Evolutionary conservation across 64 coral and sea anemone genomes (phyloP).

Genomic region (Stichodactyla mertensii): DNA sequence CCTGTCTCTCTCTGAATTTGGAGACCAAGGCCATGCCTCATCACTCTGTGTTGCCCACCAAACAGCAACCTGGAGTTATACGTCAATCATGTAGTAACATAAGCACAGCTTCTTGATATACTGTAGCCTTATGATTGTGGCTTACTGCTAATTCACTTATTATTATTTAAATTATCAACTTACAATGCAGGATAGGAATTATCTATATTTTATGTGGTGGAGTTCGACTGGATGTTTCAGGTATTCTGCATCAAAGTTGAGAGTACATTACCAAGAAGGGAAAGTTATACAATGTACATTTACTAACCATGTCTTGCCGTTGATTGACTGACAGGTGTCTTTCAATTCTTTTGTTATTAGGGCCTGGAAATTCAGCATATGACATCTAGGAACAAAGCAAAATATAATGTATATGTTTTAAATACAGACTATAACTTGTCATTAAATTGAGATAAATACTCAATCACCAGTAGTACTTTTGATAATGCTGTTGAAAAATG

Average conservation of each 20-base stretch:
- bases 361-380: constrained; percentile 72
- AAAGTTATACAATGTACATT: background rate
- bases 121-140: no score
- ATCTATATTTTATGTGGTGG: no score
- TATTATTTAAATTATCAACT: no score
- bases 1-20: constrained; percentile 84
- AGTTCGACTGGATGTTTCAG: no score
- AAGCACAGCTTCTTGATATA: background rate
- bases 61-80: constrained; percentile 50
- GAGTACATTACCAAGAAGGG: background rate
- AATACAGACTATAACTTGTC: background rate
- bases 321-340: constrained; percentile 79
- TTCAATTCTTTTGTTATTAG: constrained; percentile 53
- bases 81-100: no score
- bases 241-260: no score
- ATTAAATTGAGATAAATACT: no score
- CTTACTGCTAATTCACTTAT: no score
- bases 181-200: no score
- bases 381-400: constrained; percentile 37
- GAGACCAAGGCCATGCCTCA: constrained; percentile 97
- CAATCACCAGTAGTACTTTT: no score
- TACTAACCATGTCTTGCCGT: constrained; percentile 83
- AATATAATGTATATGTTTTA: background rate
- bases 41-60: constrained; percentile 89
- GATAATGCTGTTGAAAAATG: no score